Base-by-base conservation (phyloP, 2,797 vertebrate species). In the Calcarius lapponicus region DNA sequence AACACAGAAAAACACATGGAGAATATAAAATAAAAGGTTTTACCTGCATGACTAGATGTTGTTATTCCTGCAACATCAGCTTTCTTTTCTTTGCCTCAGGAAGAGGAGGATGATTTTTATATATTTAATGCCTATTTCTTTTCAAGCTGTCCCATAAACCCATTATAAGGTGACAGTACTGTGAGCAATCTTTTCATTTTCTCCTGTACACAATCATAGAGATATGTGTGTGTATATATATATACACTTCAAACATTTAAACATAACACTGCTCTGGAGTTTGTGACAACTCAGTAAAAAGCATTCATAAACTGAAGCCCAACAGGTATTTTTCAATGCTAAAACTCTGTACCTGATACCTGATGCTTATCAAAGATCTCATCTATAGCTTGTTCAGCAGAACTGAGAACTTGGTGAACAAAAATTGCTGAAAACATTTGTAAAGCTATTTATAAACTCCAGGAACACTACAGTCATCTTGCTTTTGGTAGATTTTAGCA, bases 191-290 rank as follows among this genome's bases (percentile, higher is more conserved):
- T 80, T 73, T 75, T 66, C 1, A 85, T 56, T 45, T 69, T 65
- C 22, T 60, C 22, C 3, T 65, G 36, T 28, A 72, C 13, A 31
- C 13, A 56, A 25, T 17, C 32, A 53, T 12, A 45, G 8, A 51
- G 28, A 28, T 25, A 0, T 17, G 8, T 64, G 9, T 38, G 10
- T 22, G 26, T 2, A 3, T 54, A 7, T 20, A 9, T 2, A 8
- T 7, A 9, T 4, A 16, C 5, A 13, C 45, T 73, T 60, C 13
- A 67, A 78, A 53, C 1, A 3, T 24, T 62, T 86, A 36, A 85
- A 74, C 6, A 2, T 14, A 81, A 65, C 32, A 34, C 14, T 70
- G 7, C 25, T 74, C 45, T 69, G 20, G 34, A 80, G 18, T 42
- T 72, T 32, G 21, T 29, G 54, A 71, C 11, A 83, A 85, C 21